Base-by-base conservation (phyloP, 1,140 invertebrate genomes). In the Bombus consobrinus region DNA sequence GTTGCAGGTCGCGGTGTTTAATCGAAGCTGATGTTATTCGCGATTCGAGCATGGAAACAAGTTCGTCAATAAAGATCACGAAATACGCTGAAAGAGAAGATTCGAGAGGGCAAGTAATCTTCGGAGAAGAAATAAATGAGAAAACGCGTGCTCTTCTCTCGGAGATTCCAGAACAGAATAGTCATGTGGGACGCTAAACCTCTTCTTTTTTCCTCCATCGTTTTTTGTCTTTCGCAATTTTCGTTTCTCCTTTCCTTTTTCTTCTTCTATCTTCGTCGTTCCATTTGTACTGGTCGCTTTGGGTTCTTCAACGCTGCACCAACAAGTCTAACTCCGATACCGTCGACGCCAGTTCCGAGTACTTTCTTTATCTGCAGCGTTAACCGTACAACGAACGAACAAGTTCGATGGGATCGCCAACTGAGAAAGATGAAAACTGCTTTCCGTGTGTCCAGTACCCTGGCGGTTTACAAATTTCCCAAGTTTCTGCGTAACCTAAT, bases 401-500 rank as follows among this genome's bases (percentile, higher is more conserved):
- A 22, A 53, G 47, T 53, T 53, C 18, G 18, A 53, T 22, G 47
- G 18, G 18, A 53, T 53, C 1, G 18, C 18, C 18, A 53, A 22
- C 18, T 22, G 47, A 53, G 18, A 22, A 22, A 53, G 47, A 18
- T 8, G 47, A 22, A 53, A 22, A 53, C 5, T 53, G 47, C 18
- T 53, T 8, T 53, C 18, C 18, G 18, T 8, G 47, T 53, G 18
- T 53, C 47, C 47, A 22, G 47, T 53, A 22, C 5, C 5, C 47
- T 1, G 15, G 47, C 47, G 47, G 5, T 53, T 22, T 53, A 53
- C 18, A 22, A 8, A 53, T 53, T 53, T 22, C 22, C 53, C 53
- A 72, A 84, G 47, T 84, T 83, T 78, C 64, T 69, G 64, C 59
- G 47, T 79, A 84, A 84, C 53, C 66, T 47, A 84, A 37, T 79